These are phyloP conservation scores for Dolichomitus sp. DNA, from an alignment of 2,888 invertebrate species.

Conservation along the genomic window DNA sequence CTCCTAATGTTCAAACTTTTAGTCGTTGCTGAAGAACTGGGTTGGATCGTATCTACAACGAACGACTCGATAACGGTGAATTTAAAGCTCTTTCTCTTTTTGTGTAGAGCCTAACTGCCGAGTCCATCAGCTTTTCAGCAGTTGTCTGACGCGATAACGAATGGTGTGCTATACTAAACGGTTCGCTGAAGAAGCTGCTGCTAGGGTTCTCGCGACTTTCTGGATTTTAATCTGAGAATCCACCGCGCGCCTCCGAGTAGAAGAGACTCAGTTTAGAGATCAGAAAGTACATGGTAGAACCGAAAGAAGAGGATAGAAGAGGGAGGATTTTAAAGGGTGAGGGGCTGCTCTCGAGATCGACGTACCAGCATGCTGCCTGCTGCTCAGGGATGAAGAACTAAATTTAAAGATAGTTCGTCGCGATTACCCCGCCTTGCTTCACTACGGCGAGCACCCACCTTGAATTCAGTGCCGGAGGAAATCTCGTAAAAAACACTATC, in stretches of 20 bases:
- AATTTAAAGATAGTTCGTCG: conserved; percentile 77
- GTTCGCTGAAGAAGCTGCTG: conserved; percentile 38
- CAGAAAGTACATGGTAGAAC: conserved; percentile 29
- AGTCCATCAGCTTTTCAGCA: conserved; percentile 52
- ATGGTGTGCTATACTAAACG: conserved; percentile 49
- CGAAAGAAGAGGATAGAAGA: conserved; percentile 12
- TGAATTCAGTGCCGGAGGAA: conserved; percentile 71
- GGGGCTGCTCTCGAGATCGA: conserved; percentile 55
- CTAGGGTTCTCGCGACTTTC: conserved; percentile 41
- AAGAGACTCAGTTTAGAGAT: conserved; percentile 48
- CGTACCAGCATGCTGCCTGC: conserved; percentile 66
- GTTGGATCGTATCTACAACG: conserved; percentile 26
- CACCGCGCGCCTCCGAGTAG: conserved; percentile 30
- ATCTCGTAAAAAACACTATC: conserved; percentile 77
- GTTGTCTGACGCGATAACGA: conserved; percentile 56
- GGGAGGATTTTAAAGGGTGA: conserved; percentile 35
- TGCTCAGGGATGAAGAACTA: conserved; percentile 65
- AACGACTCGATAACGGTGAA: conserved; percentile 37
- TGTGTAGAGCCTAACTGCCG: conserved; percentile 19
- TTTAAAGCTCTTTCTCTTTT: conserved; percentile 39
- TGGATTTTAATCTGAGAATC: conserved; percentile 66
- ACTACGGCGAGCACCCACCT: conserved; percentile 57
- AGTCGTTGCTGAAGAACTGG: conserved; percentile 15
- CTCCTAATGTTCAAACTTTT: conserved; percentile 9
- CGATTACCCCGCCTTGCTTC: conserved; percentile 72